Percentiles rank a stretch among this genome's conserved stretches.
phyloP scores from a whole-genome alignment of 2,113 vertebrate genomes.

The Stegostoma tigrinum region DNA sequence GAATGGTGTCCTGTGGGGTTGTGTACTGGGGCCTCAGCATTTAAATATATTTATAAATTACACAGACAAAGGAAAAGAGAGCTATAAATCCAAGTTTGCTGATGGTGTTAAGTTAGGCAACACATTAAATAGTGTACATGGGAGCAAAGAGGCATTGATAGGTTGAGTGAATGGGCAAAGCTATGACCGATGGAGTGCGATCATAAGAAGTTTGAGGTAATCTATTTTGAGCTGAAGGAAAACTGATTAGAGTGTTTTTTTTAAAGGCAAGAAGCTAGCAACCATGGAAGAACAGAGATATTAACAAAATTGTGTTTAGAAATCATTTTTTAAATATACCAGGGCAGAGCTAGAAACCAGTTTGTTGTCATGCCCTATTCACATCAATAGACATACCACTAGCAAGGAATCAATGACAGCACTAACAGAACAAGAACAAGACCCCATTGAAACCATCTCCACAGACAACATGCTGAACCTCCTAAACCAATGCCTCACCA shows the following conservation, averaged over 20 bases:
- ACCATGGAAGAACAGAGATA: background rate
- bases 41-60: background rate
- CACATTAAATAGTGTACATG: background rate
- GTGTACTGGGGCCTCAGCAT: background rate
- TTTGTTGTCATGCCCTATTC: too few relatives aligned
- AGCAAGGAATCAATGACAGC: too few relatives aligned
- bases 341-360: background rate
- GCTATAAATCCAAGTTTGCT: background rate
- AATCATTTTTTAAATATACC: background rate
- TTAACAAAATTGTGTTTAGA: background rate
- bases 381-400: too few relatives aligned
- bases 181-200: background rate
- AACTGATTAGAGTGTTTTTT: background rate
- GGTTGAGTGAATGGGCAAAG: background rate
- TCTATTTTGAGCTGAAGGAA: background rate
- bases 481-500: too few relatives aligned
- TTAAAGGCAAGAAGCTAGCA: background rate
- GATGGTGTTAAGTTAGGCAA: background rate
- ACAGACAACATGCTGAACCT: too few relatives aligned
- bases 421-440: too few relatives aligned
- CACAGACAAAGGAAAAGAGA: background rate
- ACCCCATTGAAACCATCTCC: too few relatives aligned
- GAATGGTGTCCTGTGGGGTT: background rate
- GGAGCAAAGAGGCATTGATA: background rate
- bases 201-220: background rate